Evolutionary conservation across 2,888 invertebrate genomes (phyloP), one percentile per base, ranked within the genome.

Genomic region (Zaprionus lineosus): DNA sequence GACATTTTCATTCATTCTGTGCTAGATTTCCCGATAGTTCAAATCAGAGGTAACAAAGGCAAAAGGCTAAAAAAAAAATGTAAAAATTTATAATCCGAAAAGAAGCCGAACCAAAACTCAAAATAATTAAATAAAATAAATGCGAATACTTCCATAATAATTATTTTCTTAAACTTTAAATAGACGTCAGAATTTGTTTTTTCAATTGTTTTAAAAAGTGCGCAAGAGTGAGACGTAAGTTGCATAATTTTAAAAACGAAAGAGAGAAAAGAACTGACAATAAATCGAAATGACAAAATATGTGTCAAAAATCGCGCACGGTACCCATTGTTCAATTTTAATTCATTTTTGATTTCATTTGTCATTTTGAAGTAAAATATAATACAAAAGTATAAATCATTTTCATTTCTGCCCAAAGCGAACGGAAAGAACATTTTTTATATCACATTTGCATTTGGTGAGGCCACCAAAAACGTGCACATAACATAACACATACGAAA

Each of bases 211-310:
- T 50, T 63, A 61, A 47, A 71, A 67, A 66, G 76, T 82, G 82
- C 60, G 52, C 63, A 71, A 81, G 75, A 86, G 77, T 88, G 86
- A 89, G 89, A 89, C 87, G 89, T 89, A 88, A 89, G 89, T 89
- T 89, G 78, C 64, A 67, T 66, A 68, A 74, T 69, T 70, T 51
- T 59, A 52, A 46, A 46, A 41, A 29, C 29, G 55, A 48, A 53
- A 14, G 29, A 29, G 37, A 53, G 48, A 12, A 41, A 12, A 15
- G 24, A 59, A 40, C 40, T n/a, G 12, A 7, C 18, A 39, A 29
- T 6, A 16, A 43, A 48, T 37, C 31, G 43, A 18, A 9, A 21
- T n/a, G n/a, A n/a, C n/a, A 21, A 21, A 7, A 21, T 21, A 21
- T 5, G 21, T 21, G 21, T 5, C 21, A 21, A 21, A n/a, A n/a